phyloP scores from a whole-genome alignment of 64 coral and sea anemone genomes.

The Dendrophyllia cribrosa region DNA sequence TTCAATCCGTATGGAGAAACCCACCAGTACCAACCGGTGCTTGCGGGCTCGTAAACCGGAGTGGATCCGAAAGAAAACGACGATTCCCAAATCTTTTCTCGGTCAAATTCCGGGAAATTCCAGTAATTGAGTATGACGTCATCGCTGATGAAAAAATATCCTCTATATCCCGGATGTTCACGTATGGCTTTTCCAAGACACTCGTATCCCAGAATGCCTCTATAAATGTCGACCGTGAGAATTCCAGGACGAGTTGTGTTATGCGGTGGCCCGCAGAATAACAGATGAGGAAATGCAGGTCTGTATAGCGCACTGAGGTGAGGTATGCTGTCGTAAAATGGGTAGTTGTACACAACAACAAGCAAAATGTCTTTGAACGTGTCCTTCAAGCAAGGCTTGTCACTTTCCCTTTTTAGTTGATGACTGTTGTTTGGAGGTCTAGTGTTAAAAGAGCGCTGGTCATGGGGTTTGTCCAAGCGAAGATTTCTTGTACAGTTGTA shows the following conservation, averaged over 20 bases:
- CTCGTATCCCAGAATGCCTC: constrained; percentile 87
- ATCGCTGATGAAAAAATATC: constrained; percentile 98
- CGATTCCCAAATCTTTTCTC: constrained; percentile 81
- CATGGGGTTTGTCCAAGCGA: not conserved
- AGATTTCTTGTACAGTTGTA: constrained; percentile 14
- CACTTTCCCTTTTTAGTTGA: not conserved
- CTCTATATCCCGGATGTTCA: constrained; percentile 82
- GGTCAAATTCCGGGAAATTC: constrained; percentile 85
- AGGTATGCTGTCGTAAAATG: constrained; percentile 89
- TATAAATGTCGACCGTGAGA: constrained; percentile 71
- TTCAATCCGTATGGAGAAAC: constrained; percentile 77
- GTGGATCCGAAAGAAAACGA: constrained; percentile 68
- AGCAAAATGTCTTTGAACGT: constrained; percentile 84
- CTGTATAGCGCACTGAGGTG: constrained; percentile 65
- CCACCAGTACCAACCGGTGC: constrained; percentile 91
- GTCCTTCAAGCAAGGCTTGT: constrained; percentile 65
- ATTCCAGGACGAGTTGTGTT: constrained; percentile 54
- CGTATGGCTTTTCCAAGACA: constrained; percentile 85
- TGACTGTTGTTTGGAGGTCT: not conserved
- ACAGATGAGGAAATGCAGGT: constrained; percentile 70
- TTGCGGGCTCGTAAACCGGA: constrained; percentile 57
- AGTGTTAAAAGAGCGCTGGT: not conserved
- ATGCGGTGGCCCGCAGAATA: constrained; percentile 84
- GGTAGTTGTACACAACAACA: constrained; percentile 85
- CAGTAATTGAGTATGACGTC: constrained; percentile 96